Evolutionary conservation across 2,113 vertebrate genomes (phyloP), one percentile per base, ranked within the genome.

Genomic region (Saguinus imperator): DNA sequence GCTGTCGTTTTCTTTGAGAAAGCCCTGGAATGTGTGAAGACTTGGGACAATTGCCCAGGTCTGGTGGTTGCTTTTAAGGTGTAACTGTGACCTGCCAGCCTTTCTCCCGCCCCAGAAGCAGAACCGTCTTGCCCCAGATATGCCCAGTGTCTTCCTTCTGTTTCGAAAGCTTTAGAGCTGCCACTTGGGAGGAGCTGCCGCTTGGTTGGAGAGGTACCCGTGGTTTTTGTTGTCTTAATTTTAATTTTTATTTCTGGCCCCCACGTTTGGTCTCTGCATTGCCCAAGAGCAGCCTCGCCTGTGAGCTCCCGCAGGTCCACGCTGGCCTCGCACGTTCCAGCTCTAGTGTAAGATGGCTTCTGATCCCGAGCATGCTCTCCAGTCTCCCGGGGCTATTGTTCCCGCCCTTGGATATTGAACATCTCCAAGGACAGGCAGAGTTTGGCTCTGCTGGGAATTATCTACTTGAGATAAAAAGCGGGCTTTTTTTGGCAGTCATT

Each of bases 321-420:
- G 37, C 7, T 16, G 29, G 3, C 58, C 35, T 23, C n/a, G 5
- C 14, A 7, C 17, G 5, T 4, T 8, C 76, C 14, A 0, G 10
- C 23, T 5, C 20, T 23, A 61, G 57, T 21, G 29, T 0, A 0
- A 16, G 50, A 7, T 10, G 61, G 32, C 91, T 37, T 70, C 72
- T 13, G 7, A 7, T 27, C 27, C 3, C 61, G 0, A 3, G 32
- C 37, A 0, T 1, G 0, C 40, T 29, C 14, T 3, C 0, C 4
- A 52, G 1, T 50, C 37, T 97, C 18, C 45, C 40, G 0, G 35
- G 57, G 10, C 8, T 8, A 1, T 25, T 13, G 13, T 3, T 57
- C 85, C 25, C 37, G 8, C n/a, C 43, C 21, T 90, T 6, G 32
- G 40, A 25, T 8, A 64, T 4, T 10, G 82, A 77, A 12, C 23